Base-by-base conservation (phyloP, 2,113 vertebrate species). In the Genyomyrus donnyi region DNA sequence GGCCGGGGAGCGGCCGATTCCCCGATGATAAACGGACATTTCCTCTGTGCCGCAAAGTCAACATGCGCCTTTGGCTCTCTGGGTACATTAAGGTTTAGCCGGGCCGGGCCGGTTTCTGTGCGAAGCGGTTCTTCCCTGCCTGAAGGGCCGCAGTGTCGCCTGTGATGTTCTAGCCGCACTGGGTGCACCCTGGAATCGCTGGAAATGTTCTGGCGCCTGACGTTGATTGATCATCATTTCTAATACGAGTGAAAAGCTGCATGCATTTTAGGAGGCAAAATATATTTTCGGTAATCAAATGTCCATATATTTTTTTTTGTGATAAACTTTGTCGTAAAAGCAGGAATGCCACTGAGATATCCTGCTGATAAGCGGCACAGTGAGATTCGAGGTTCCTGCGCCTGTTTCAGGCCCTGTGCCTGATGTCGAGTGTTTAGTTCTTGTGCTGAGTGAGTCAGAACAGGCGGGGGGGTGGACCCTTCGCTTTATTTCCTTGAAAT, bases 1-100 rank as follows among this genome's bases (percentile, higher is more conserved):
- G 92, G 92, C 96, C 94, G 94, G 96, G 96, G 97, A 98, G 96
- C 96, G 94, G 94, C 97, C 97, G 96, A 96, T 93, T 93, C 93
- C 94, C 93, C 95, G 93, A 95, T 96, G 96, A 97, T 96, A 95
- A 95, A 95, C 93, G 94, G 95, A 92, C 90, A 94, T 96, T 98
- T 97, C 97, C 97, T 97, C 94, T 96, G 95, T 93, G 95, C 94
- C 95, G 95, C 42, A 96, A 94, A 96, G 94, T 92, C 91, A 95
- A 87, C 94, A 90, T 95, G 94, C 95, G 95, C 96, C 97, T 95
- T 91, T 90, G 91, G 88, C 91, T 94, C 92, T 48, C 94, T 94
- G 83, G 87, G 17, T 92, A 93, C 91, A 94, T 90, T 91, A 50
- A 92, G 49, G 89, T 91, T 92, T 6, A 9, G 83, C 91, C 88